These are phyloP conservation scores for Calameuta idolon DNA, from an alignment of 2,888 invertebrate species.

Conservation along the genomic window DNA sequence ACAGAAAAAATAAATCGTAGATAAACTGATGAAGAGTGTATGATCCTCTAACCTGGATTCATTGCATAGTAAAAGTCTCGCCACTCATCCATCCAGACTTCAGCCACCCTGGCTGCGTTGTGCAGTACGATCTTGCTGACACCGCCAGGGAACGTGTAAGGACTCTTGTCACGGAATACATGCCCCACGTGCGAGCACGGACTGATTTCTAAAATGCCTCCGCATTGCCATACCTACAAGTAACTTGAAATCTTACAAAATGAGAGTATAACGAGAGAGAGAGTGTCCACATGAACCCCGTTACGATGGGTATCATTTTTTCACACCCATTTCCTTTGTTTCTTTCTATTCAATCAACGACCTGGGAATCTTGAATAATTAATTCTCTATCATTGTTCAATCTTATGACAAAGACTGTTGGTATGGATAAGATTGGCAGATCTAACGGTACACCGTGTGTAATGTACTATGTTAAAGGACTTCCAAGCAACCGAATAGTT, in stretches of 20 bases:
- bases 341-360: background rate
- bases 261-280: background rate
- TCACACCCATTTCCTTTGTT: background rate
- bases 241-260: slow-evolving; percentile 43
- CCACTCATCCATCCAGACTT: slow-evolving; percentile 99
- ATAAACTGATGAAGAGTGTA: slow-evolving; percentile 60
- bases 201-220: slow-evolving; percentile 93
- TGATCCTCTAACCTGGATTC: slow-evolving; percentile 89
- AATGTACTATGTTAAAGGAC: background rate
- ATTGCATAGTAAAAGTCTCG: slow-evolving; percentile 99
- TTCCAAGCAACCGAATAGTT: background rate
- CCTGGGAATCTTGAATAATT: background rate
- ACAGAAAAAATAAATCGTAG: slow-evolving; percentile 68
- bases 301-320: background rate
- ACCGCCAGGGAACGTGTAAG: slow-evolving; percentile 99
- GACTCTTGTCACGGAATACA: slow-evolving; percentile 97
- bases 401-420: background rate
- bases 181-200: slow-evolving; percentile 97
- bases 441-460: background rate
- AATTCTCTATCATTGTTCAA: background rate
- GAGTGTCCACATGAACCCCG: background rate
- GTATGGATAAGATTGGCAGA: background rate
- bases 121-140: slow-evolving; percentile 96
- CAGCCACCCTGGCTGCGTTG: slow-evolving; percentile 98
- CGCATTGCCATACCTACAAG: slow-evolving; percentile 95